A percentile compares a stretch with the other conserved stretches of the same genome.
These are phyloP conservation scores for Drosophila leonis DNA, from an alignment of 2,888 invertebrate genomes.

Conservation along the genomic window DNA sequence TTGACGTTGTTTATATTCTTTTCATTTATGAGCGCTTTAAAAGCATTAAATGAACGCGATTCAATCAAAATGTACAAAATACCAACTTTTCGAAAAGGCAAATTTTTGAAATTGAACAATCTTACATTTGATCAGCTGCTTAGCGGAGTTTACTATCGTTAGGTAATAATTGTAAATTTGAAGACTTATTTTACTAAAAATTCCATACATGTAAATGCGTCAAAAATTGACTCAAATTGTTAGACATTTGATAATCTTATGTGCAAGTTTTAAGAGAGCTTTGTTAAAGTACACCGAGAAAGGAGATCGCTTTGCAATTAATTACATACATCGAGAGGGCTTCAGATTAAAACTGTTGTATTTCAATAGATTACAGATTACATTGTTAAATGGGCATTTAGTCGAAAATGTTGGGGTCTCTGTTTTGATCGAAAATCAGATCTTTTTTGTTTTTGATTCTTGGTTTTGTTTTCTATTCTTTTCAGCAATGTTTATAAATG, in stretches of 20 bases:
- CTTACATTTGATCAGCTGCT: constrained; percentile 69
- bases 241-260: constrained; percentile 63
- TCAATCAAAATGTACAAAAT: constrained; percentile 75
- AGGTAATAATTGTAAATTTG: constrained; percentile 58
- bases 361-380: constrained; percentile 20
- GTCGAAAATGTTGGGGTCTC: constrained; percentile 23
- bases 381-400: constrained; percentile 50
- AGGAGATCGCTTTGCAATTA: constrained; percentile 45
- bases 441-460: constrained; percentile 35
- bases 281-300: constrained; percentile 26
- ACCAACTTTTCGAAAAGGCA: constrained; percentile 72
- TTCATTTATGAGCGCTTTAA: constrained; percentile 66
- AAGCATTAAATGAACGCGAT: constrained; percentile 74
- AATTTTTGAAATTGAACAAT: constrained; percentile 64
- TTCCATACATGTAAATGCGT: constrained; percentile 82
- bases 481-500: constrained; percentile 76
- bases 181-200: constrained; percentile 62
- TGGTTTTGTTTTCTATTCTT: constrained; percentile 22
- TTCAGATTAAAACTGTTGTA: constrained; percentile 16
- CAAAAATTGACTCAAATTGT: constrained; percentile 83
- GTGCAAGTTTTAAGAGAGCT: constrained; percentile 44
- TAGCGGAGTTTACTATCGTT: constrained; percentile 43
- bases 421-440: constrained; percentile 64
- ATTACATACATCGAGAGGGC: constrained; percentile 41
- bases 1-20: constrained; percentile 35